phyloP scores from a whole-genome alignment of 2,888 invertebrate species.

The Yponomeuta malinellus region DNA sequence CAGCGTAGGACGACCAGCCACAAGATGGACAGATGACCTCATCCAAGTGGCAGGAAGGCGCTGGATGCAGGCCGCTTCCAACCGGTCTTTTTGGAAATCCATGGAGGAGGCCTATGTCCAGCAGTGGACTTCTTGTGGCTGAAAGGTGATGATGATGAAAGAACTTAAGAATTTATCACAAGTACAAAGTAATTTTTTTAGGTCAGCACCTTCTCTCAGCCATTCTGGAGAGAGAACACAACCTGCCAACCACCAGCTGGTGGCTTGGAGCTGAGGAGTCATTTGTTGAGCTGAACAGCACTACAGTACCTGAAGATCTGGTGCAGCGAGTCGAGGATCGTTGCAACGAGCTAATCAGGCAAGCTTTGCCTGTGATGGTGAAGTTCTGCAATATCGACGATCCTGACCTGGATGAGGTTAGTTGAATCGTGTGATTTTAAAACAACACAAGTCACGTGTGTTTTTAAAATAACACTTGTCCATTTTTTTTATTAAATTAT shows the following conservation, averaged over 20 bases:
- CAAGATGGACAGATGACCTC: no score
- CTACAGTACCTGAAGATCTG: slow-evolving; percentile 67
- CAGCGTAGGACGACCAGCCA: no score
- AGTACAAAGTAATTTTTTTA: slow-evolving; percentile 30
- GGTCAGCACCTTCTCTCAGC: slow-evolving; percentile 91
- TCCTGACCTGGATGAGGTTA: slow-evolving; percentile 70
- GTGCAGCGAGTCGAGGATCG: slow-evolving; percentile 74
- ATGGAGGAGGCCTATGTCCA: no score
- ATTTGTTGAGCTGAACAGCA: slow-evolving; percentile 80
- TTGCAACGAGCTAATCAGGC: slow-evolving; percentile 81
- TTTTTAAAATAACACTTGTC: no score
- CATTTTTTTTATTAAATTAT: no score
- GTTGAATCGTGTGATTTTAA: background rate
- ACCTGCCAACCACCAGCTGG: slow-evolving; percentile 85
- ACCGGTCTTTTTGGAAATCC: no score
- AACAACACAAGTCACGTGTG: no score
- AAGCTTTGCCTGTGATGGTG: slow-evolving; percentile 78
- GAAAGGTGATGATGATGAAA: no score
- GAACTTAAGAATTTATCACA: no score
- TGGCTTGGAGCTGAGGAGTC: slow-evolving; percentile 86
- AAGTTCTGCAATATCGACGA: slow-evolving; percentile 78
- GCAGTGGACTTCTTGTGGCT: no score
- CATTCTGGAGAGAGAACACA: slow-evolving; percentile 81
- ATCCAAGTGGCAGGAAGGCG: no score
- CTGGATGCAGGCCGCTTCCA: no score